Base-by-base conservation (phyloP, 2,888 invertebrate species). In the Tinea semifulvella region DNA sequence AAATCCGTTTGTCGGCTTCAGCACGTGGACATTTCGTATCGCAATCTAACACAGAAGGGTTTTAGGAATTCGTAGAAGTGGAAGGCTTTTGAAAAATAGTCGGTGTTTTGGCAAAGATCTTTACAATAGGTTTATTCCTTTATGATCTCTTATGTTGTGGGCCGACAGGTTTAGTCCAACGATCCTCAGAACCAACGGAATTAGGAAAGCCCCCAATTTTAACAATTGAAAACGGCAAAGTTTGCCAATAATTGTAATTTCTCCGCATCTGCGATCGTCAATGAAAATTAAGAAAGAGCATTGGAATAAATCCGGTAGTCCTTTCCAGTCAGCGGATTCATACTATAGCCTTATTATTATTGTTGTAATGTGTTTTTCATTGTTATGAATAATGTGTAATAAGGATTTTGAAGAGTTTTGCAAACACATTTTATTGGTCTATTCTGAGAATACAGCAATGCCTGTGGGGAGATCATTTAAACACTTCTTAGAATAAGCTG, bases 31-130 rank as follows among this genome's bases (percentile, higher is more conserved):
- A 49, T 47, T 46, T 43, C 36, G 43, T 56, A 65, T 60, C 57
- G 61, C 60, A 56, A 55, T 61, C 56, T 50, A 56, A 57, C 58
- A 54, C 49, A 65, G 70, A 75, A 67, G 66, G 72, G 67, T 61
- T 71, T 60, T 52, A 48, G 52, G n/a, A 40, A 40, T 40, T 40
- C 40, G 13, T 3, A 22, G 40, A 40, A 40, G 13, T 40, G 22
- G 22, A 40, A 20, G 22, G 19, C n/a, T 13, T 40, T 22, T 13
- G 2, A 40, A 22, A n/a, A 17, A 11, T 19, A 5, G 22, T 22
- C 40, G 40, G 40, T 40, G 22, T 40, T 40, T 40, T 22, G 20
- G 22, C 14, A 40, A 22, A 40, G 13, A 22, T 22, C 3, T 2
- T 17, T 17, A 11, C 22, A 17, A 22, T 22, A 40, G 22, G 20